Base-by-base conservation (phyloP, 53 echinoderm and acorn worm genomes). In the Mesocentrotus franciscanus region DNA sequence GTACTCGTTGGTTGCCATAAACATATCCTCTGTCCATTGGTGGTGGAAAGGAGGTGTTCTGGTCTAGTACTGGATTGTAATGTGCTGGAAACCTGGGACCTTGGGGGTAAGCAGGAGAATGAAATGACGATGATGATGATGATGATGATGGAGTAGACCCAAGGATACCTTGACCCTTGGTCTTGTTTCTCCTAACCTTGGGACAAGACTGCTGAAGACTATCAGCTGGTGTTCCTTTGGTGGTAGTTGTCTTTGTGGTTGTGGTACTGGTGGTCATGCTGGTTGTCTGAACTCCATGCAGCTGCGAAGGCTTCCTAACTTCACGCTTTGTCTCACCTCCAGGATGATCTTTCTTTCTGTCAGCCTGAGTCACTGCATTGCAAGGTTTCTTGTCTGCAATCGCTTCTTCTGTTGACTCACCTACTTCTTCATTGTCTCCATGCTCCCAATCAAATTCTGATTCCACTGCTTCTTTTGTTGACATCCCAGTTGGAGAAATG, bases 401-500 rank as follows among this genome's bases (percentile, higher is more conserved):
- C 9, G 81, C 18, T 81, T 17, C 81, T 42, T 81, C 81, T 8
- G 36, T 42, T 81, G 42, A 81, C 81, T 81, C 42, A 18, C 16
- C 81, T 36, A 42, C 39, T 42, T 81, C 81, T 33, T 81, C 20
- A 20, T 9, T 22, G 20, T 81, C 81, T 81, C 17, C 81, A 39
- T 39, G 81, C 42, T 81, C 81, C 36, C 36, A 81, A 22, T 81
- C 20, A 81, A 81, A 81, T 81, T 81, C 81, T 81, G 81, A 81
- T 81, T 81, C 81, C 22, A 42, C 42, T 17, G 81, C 36, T 81
- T 81, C 81, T 81, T 39, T 81, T 9, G 3, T 81, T 5, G 81
- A 42, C 36, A 81, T 20, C 42, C 13, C 81, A 39, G 17, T 39
- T 30, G 74, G 29, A 12, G 74, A 26, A 26, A n/a, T 27, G n/a